A percentile compares a stretch with the other conserved stretches of the same genome.
These are phyloP conservation scores for Halcyon smyrnensis DNA, from an alignment of 2,797 vertebrate species.

Conservation along the genomic window DNA sequence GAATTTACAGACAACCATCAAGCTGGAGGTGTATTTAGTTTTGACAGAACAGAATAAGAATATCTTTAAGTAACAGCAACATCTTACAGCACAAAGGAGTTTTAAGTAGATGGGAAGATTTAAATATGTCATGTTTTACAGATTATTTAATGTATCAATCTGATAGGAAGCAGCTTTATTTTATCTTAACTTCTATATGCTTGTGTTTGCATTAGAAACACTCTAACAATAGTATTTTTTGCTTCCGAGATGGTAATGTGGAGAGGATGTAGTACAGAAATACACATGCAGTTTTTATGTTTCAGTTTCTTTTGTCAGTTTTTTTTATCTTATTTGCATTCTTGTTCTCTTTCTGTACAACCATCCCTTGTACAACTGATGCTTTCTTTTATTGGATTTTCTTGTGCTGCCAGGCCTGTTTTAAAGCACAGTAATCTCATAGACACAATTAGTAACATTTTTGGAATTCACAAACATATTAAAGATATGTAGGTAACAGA, in stretches of 20 bases:
- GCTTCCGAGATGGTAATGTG: background rate
- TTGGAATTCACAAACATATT: constrained; percentile 71
- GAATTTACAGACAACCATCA: background rate
- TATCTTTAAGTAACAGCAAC: background rate
- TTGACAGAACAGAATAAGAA: background rate
- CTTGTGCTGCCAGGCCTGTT: constrained; percentile 75
- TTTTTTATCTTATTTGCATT: constrained; percentile 42
- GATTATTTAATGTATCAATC: background rate
- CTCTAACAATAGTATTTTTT: constrained; percentile 1
- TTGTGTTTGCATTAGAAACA: background rate
- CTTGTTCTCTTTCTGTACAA: constrained; percentile 12
- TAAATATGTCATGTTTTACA: background rate
- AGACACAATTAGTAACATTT: constrained; percentile 71
- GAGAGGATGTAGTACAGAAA: background rate
- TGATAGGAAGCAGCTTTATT: background rate
- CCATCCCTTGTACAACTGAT: background rate
- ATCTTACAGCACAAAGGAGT: background rate
- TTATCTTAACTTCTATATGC: background rate
- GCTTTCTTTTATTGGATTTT: constrained; percentile 67
- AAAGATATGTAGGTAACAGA: constrained; percentile 68
- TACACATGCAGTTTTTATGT: background rate
- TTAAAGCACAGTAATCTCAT: constrained; percentile 73
- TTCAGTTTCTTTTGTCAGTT: constrained; percentile 5
- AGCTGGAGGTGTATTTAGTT: background rate
- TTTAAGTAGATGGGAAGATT: background rate